Evolutionary conservation across 2,113 vertebrate species (phyloP), one percentile per base, ranked within the genome.

Genomic region (Spea bombifrons): DNA sequence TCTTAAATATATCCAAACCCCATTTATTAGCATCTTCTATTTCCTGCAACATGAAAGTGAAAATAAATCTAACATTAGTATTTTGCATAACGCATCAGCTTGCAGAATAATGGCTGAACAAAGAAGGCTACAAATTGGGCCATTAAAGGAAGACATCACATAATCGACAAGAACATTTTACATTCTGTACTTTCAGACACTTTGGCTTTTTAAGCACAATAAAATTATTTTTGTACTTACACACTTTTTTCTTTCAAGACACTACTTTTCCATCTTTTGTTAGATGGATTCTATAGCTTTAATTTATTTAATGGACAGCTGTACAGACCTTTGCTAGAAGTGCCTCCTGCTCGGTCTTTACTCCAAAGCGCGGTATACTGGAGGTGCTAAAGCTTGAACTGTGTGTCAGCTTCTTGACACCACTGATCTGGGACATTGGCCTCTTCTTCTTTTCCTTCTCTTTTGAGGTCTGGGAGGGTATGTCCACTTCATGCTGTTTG

Each of bases 401-500:
- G 65, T 92, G 92, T 3, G 67, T 86, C 0, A 93, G 83, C 83
- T 94, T 95, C 81, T 90, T 93, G 73, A 96, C 91, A 0, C 94
- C 92, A 0, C 93, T 94, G 92, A 96, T 97, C 83, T 95, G 95
- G 0, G 92, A 94, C 95, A 96, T 92, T 45, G 94, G 94, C 0
- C 79, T 80, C 43, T 90, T 92, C 81, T 89, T 90, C 76, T 94
- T 89, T 83, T 94, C 94, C 83, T 95, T 94, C 81, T 95, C 94
- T 86, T 93, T 95, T 43, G 82, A 68, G 4, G 84, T 83, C 0
- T 88, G 85, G 0, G 92, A 87, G 82, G 94, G 90, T 83, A 96
- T 90, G 82, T 98, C 97, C 90, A 97, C 92, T 81, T 96, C 96
- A n/a, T 96, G 92, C 85, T 92, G 93, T 84, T 96, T 96, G 84